Percentiles rank a stretch among this genome's conserved stretches.
Conservation (phyloP, 2,888 invertebrate genomes). For the Lathronympha strigana region DNA sequence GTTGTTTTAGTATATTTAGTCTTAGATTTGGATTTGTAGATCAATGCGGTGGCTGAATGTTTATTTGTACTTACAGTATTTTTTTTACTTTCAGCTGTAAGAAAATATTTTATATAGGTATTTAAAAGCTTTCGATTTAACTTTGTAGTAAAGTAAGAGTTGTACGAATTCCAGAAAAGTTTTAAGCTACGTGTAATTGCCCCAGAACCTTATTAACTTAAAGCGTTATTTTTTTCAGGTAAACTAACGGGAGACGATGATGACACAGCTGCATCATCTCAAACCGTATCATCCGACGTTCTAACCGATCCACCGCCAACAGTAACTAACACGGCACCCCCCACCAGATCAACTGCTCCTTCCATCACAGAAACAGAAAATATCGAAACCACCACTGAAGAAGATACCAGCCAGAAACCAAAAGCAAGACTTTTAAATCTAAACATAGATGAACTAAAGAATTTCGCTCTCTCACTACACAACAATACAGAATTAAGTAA, state of each 20-base stretch:
- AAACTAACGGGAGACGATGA: constrained; percentile 72
- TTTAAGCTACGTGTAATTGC: no score
- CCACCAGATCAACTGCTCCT: constrained; percentile 47
- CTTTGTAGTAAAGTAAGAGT: no score
- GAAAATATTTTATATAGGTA: no score
- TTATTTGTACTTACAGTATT: no score
- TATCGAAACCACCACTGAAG: constrained; percentile 50
- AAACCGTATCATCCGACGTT: constrained; percentile 45
- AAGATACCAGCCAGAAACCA: constrained; percentile 55
- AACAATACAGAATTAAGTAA: constrained; percentile 68
- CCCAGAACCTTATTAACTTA: no score
- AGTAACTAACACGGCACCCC: constrained; percentile 47
- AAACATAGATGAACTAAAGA: constrained; percentile 74
- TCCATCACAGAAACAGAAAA: constrained; percentile 50
- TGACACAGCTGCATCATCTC: constrained; percentile 50
- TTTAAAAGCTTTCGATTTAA: no score
- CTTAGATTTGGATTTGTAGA: neutral
- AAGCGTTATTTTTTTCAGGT: constrained; percentile 64
- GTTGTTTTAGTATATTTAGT: neutral
- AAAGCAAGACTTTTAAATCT: constrained; percentile 69
- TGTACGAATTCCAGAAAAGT: no score
- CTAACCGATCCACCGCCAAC: constrained; percentile 44
- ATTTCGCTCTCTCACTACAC: constrained; percentile 72
- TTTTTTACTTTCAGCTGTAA: no score
- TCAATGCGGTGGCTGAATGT: no score